Conservation (phyloP, 1,140 invertebrate species). For the Calephelis nemesis region DNA sequence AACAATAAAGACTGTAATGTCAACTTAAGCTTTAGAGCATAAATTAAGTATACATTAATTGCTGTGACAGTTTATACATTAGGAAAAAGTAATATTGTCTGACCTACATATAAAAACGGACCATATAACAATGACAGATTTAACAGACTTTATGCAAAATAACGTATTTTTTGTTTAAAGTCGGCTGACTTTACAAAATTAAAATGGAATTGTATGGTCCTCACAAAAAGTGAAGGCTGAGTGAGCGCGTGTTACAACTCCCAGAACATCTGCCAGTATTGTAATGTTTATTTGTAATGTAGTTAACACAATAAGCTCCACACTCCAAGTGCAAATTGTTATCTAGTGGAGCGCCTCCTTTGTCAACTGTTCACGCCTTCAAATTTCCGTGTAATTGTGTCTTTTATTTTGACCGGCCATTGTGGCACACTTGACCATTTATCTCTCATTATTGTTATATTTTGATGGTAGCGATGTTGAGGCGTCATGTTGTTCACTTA, state of each 20-base stretch:
- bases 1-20: no score
- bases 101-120: no score
- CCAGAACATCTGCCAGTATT: constrained; percentile 60
- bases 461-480: constrained; percentile 45
- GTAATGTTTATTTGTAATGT: constrained; percentile 72
- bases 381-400: constrained; percentile 74
- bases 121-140: no score
- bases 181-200: neutral
- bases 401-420: constrained; percentile 67
- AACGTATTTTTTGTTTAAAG: neutral
- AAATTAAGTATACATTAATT: no score
- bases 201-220: neutral
- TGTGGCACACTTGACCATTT: constrained; percentile 67
- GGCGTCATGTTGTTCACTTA: constrained; percentile 70
- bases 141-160: no score
- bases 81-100: no score
- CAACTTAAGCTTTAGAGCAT: no score
- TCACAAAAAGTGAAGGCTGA: constrained; percentile 10
- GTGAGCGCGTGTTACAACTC: neutral
- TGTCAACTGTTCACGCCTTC: constrained; percentile 63
- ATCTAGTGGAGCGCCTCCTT: constrained; percentile 55
- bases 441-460: constrained; percentile 62
- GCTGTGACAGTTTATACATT: no score
- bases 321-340: constrained; percentile 71
- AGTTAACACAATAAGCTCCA: constrained; percentile 56